Base-by-base conservation (phyloP, 2,888 invertebrate species). In the Sinhomidia bicolor region DNA sequence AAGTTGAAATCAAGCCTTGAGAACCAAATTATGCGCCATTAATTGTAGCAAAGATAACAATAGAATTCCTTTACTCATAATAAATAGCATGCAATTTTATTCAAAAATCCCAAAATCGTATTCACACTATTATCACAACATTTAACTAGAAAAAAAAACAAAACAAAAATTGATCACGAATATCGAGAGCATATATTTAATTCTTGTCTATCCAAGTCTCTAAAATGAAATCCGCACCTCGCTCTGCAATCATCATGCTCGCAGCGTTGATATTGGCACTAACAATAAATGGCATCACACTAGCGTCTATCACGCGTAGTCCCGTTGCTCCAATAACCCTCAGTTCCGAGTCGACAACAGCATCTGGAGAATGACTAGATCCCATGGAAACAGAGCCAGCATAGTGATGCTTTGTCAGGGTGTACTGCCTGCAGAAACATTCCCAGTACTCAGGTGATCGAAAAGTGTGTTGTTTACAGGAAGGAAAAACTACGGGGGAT, bases 231-330 rank as follows among this genome's bases (percentile, higher is more conserved):
- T 89, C 76, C 1, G 80, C 68, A 14, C 88, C 90, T 32, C 86
- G 41, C 36, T 90, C 90, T 5, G 51, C 89, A 60, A 90, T 88
- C 80, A 89, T 80, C 1, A 90, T 83, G 9, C 81, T 78, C 10
- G 90, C 80, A 6, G 82, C 90, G 32, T 86, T 36, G 3, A 85
- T 89, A 26, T 85, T 83, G 10, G 81, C 65, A 0, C 87, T 71
- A 10, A 85, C 84, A 2, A 90, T 54, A 80, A 83, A 79, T 0
- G 90, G 89, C 44, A 90, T 90, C 1, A 87, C 62, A 81, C 88
- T 85, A 1, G 90, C 68, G 57, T 91, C 91, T 41, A 91, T 84
- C 9, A 91, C 91, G 23, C 91, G 88, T 1, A 91, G 80, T 0
- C 80, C n/a, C n/a, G 57, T 62, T 9, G 89, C 60, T 26, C 90